A percentile compares a stretch with the other conserved stretches of the same genome.
phyloP scores from a whole-genome alignment of 2,888 invertebrate species.

The Ophion obscuratus region DNA sequence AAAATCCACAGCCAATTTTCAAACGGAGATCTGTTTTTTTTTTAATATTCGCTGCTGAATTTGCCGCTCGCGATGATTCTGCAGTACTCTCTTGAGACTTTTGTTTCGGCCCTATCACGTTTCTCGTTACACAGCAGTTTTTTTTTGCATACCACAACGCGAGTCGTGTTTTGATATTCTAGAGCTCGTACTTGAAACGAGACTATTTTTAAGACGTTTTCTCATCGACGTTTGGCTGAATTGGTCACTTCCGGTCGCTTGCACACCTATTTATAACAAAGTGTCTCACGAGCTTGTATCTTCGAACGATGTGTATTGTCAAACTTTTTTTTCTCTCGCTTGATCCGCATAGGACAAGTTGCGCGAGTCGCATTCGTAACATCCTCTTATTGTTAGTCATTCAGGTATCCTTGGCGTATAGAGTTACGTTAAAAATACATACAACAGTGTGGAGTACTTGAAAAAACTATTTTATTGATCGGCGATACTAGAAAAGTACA shows the following conservation, averaged over 20 bases:
- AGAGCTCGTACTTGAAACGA: background rate
- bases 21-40: background rate
- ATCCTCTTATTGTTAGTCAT: background rate
- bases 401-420: background rate
- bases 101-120: background rate
- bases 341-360: background rate
- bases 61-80: background rate
- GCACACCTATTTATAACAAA: conserved; percentile 22
- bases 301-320: background rate
- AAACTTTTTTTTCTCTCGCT: conserved; percentile 3
- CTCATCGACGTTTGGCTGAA: conserved; percentile 22
- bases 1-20: background rate
- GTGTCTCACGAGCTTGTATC: conserved; percentile 12
- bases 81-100: background rate
- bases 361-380: background rate
- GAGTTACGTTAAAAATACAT: background rate
- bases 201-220: conserved; percentile 21
- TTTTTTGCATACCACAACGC: background rate
- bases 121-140: background rate
- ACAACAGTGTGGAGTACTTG: too few relatives aligned
- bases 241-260: background rate
- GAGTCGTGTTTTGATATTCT: conserved; percentile 7
- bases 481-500: too few relatives aligned
- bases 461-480: too few relatives aligned
- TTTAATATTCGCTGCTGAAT: background rate